phyloP scores from a whole-genome alignment of 2,888 invertebrate species.

The Oscheius onirici region DNA sequence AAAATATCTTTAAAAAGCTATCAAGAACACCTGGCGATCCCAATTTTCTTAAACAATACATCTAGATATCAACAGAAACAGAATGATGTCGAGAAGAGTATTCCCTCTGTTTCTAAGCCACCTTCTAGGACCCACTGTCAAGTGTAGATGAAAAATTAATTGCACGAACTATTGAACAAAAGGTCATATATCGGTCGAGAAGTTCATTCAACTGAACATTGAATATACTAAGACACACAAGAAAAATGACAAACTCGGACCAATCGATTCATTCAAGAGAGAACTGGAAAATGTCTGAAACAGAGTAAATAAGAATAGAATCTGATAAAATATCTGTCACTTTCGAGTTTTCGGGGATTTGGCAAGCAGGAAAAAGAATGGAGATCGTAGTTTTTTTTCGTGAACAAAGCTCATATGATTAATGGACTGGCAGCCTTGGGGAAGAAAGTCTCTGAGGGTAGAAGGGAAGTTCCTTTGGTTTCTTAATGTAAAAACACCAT shows the following conservation, averaged over 20 bases:
- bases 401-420: slow-evolving; percentile 21
- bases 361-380: not conserved
- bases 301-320: slow-evolving; percentile 18
- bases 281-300: not conserved
- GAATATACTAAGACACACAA: slow-evolving; percentile 15
- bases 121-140: too few relatives aligned
- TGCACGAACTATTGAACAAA: too few relatives aligned
- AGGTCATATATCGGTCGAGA: too few relatives aligned
- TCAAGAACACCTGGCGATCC: too few relatives aligned
- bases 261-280: slow-evolving; percentile 26
- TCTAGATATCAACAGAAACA: too few relatives aligned
- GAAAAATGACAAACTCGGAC: slow-evolving; percentile 24
- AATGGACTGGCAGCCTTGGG: slow-evolving; percentile 11
- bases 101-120: too few relatives aligned
- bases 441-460: slow-evolving; percentile 15
- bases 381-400: not conserved
- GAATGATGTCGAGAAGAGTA: too few relatives aligned
- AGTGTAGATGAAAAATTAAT: too few relatives aligned
- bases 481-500: slow-evolving; percentile 5
- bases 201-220: slow-evolving; percentile 24
- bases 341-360: not conserved
- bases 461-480: not conserved
- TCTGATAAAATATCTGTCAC: slow-evolving; percentile 28
- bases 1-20: too few relatives aligned
- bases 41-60: too few relatives aligned